Evolutionary conservation across 1,140 invertebrate species (phyloP), one percentile per base, ranked within the genome.

Genomic region (Eurosta solidaginis): DNA sequence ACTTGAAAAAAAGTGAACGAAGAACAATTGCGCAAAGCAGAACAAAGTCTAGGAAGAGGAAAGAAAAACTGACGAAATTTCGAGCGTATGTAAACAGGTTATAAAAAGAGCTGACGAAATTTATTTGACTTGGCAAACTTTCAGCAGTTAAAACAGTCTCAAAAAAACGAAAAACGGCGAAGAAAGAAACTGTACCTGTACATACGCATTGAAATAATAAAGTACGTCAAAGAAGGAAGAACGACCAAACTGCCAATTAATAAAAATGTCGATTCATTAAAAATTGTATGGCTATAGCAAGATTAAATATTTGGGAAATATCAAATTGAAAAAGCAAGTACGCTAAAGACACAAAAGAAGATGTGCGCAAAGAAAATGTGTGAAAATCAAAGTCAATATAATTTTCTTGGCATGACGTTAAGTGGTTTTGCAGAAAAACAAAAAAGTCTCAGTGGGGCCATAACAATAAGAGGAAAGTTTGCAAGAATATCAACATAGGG

Each of bases 61-160:
- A 33, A 29, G 54, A 63, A 63, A 10, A 17, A 33, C 36, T 68
- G 59, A 68, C 33, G 22, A 68, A 68, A 40, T 68, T 68, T 36
- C 33, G 10, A 68, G 59, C 59, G 33, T 68, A 40, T 68, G 59
- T 33, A 68, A 68, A 68, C 59, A 68, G 25, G 33, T 40, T 68
- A 20, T 52, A 52, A 33, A 42, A 68, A 40, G 1, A n/a, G n/a
- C 33, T 68, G 59, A 40, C 59, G 29, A 40, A 68, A 68, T 40
- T 68, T 68, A 68, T 68, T 68, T 68, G 59, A 68, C 59, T 68
- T 68, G 59, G n/a, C 59, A 20, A 68, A 68, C 33, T 68, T 68
- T 68, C n/a, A 10, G 59, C 22, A 4, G 59, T 33, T 20, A 68
- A 68, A n/a, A 7, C 20, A 54, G 22, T 0, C 22, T 12, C 6